These are phyloP conservation scores for Cephus nigrinus DNA, from an alignment of 2,888 invertebrate species.

Conservation along the genomic window DNA sequence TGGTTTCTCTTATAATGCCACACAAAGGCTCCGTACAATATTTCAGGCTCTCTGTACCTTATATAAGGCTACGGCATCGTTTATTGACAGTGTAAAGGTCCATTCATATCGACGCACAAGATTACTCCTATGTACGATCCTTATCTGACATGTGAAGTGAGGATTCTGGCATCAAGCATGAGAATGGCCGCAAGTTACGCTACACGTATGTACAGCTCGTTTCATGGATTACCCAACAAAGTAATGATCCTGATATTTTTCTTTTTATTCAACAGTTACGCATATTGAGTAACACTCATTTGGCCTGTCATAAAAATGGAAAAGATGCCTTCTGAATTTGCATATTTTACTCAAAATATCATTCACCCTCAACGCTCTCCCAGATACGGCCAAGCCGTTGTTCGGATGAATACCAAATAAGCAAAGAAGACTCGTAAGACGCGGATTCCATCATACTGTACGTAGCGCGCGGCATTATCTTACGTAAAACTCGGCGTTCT, in stretches of 20 bases:
- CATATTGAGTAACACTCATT: background rate
- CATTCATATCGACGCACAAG: background rate
- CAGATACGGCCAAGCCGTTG: background rate
- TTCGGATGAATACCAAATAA: background rate
- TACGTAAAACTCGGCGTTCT: background rate
- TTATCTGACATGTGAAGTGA: constrained; percentile 34
- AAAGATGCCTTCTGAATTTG: background rate
- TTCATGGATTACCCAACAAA: background rate
- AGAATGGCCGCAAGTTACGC: background rate
- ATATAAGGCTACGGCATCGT: background rate
- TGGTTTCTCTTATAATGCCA: background rate
- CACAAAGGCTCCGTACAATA: background rate
- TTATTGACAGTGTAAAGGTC: constrained; percentile 3
- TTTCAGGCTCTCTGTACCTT: background rate
- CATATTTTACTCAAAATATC: background rate
- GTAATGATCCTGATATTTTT: background rate
- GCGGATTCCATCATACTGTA: background rate
- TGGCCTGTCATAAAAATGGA: background rate
- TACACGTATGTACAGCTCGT: background rate
- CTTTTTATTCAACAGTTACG: background rate
- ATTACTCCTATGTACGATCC: constrained; percentile 20
- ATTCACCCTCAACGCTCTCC: background rate
- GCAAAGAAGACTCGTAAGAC: background rate
- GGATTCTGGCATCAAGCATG: constrained; percentile 16
- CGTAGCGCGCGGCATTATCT: background rate